These are phyloP conservation scores for Rattus norvegicus DNA, from an alignment of 2,113 vertebrate species.

Conservation along the genomic window GRCr8 NC_086028.1:72571501-72572000, in stretches of 20 bases:
- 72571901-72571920: neutral
- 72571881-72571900: neutral
- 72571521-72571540: slow-evolving; percentile 20
- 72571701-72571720: neutral
- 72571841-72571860: slow-evolving; percentile 18
- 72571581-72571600: neutral
- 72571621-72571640: neutral
- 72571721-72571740: neutral
- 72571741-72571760: neutral
- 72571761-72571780: neutral
- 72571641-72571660: neutral
- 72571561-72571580: slow-evolving; percentile 4
- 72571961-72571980: neutral
- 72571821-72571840: slow-evolving; percentile 28
- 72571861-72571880: slow-evolving; percentile 8
- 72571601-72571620: neutral
- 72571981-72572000: neutral
- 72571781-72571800: slow-evolving; percentile 2
- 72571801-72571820: neutral
- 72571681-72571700: slow-evolving; percentile 48
- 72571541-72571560: slow-evolving; percentile 8
- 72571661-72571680: neutral
- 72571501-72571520: neutral
- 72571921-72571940: neutral
- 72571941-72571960: neutral